Evolutionary conservation across 2,888 invertebrate genomes (phyloP).

Genomic region (Melitaea athalia): DNA sequence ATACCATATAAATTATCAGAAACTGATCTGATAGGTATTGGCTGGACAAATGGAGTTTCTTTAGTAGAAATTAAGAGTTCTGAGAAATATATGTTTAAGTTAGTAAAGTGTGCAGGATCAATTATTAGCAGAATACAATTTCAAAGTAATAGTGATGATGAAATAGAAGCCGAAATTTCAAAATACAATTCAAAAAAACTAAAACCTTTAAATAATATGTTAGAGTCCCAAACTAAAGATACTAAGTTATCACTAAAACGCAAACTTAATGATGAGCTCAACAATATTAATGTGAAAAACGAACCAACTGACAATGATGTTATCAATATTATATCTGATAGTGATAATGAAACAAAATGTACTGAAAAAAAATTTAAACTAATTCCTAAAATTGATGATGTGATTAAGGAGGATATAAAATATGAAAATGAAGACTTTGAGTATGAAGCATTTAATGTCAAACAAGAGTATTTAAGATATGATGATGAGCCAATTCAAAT

Average conservation of each 20-base stretch:
- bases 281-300: slow-evolving; percentile 29
- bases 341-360: slow-evolving; percentile 52
- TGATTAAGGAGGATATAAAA: slow-evolving; percentile 50
- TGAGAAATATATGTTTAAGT: slow-evolving; percentile 69
- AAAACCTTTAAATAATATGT: background rate
- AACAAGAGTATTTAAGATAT: slow-evolving; percentile 67
- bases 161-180: slow-evolving; percentile 44
- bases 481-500: slow-evolving; percentile 66
- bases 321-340: slow-evolving; percentile 55
- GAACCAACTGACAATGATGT: slow-evolving; percentile 45
- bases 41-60: slow-evolving; percentile 63
- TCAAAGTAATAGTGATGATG: slow-evolving; percentile 58
- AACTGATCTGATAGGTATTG: slow-evolving; percentile 80
- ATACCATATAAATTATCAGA: slow-evolving; percentile 59
- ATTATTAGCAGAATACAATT: slow-evolving; percentile 53
- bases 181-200: slow-evolving; percentile 23
- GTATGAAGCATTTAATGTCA: slow-evolving; percentile 68
- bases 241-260: slow-evolving; percentile 55
- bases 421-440: slow-evolving; percentile 60
- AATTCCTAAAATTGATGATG: slow-evolving; percentile 48
- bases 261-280: slow-evolving; percentile 46
- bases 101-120: slow-evolving; percentile 50
- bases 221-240: slow-evolving; percentile 43
- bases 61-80: slow-evolving; percentile 56
- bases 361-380: slow-evolving; percentile 54